Base-by-base conservation (phyloP, 2,888 invertebrate species). In the Pachycephus smyrnensis region DNA sequence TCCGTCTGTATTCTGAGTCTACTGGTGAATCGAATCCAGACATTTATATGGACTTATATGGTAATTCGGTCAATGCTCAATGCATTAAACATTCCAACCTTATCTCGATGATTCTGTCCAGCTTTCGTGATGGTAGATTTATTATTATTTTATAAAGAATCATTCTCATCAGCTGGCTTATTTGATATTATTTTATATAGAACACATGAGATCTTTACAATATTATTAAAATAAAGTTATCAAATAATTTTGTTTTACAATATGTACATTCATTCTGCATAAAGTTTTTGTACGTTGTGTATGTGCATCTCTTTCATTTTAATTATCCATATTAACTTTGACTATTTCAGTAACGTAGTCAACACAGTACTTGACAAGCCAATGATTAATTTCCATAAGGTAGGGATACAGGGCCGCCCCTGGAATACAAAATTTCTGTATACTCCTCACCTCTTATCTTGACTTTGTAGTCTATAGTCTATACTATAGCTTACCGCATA, bases 401-500 rank as follows among this genome's bases (percentile, higher is more conserved):
- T 83, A 79, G 31, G 79, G 76, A 77, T 85, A 86, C 23, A 87
- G 77, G 68, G 82, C 75, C 23, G 83, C 82, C 80, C 85, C 90
- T 91, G 84, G 36, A 89, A 90, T 84, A 36, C 36, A 80, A 80
- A 71, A 71, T 31, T 32, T 33, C 32, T 15, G 31, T 71, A 71
- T 71, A 33, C 23, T 55, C 23, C 55, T 55, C 55, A 55, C 9
- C 55, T 55, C 55, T 15, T 55, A 55, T 55, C 55, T 55, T 55
- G 55, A 55, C 23, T 23, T 23, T 40, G 15, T 55, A 55, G 55
- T 15, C 55, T 55, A 55, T 55, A 6, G 55, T 55, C 71, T 33
- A 32, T 31, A 35, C 75, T 69, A 79, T 30, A 77, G 82, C 89
- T 91, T 88, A 91, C 91, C 89, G 80, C 85, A 89, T 79, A 91